Percentiles rank a stretch among this genome's conserved stretches.
These are phyloP conservation scores for Microlaimidae sp. DNA, from an alignment of 2,888 invertebrate species.

Conservation along the genomic window DNA sequence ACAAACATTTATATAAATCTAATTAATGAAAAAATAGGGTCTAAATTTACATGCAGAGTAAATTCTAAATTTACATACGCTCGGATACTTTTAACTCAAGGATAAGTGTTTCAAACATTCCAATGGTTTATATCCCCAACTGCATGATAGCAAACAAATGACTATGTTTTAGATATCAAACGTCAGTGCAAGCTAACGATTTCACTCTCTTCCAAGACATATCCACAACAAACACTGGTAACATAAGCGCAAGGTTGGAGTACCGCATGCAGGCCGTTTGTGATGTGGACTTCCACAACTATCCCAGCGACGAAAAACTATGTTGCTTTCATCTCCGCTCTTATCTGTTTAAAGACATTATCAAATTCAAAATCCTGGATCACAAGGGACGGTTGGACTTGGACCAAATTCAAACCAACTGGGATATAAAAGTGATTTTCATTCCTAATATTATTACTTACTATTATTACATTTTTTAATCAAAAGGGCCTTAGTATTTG, in stretches of 20 bases:
- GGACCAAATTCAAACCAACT: slow-evolving; percentile 20
- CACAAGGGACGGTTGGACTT: slow-evolving; percentile 14
- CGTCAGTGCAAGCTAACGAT: slow-evolving; percentile 23
- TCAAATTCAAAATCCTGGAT: slow-evolving; percentile 14
- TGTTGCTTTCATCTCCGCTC: slow-evolving; percentile 26
- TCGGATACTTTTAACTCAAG: too few species aligned
- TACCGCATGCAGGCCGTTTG: slow-evolving; percentile 26
- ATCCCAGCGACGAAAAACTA: slow-evolving; percentile 25
- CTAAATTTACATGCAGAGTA: too few species aligned
- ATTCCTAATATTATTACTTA: too few species aligned
- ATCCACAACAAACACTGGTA: slow-evolving; percentile 19
- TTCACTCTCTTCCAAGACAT: slow-evolving; percentile 23
- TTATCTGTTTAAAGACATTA: slow-evolving; percentile 20
- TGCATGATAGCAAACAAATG: too few species aligned
- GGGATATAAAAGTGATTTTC: slow-evolving; percentile 22
- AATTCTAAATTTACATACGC: too few species aligned
- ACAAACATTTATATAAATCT: too few species aligned
- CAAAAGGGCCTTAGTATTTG: too few species aligned
- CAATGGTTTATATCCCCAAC: too few species aligned
- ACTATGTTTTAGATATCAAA: slow-evolving; percentile 24
- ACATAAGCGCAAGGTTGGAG: slow-evolving; percentile 23
- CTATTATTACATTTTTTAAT: too few species aligned
- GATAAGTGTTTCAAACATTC: too few species aligned
- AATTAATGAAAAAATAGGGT: too few species aligned
- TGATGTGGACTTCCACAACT: slow-evolving; percentile 24